Conservation (phyloP, 2,797 vertebrate genomes). For the Lindbergichthys nudifrons region DNA sequence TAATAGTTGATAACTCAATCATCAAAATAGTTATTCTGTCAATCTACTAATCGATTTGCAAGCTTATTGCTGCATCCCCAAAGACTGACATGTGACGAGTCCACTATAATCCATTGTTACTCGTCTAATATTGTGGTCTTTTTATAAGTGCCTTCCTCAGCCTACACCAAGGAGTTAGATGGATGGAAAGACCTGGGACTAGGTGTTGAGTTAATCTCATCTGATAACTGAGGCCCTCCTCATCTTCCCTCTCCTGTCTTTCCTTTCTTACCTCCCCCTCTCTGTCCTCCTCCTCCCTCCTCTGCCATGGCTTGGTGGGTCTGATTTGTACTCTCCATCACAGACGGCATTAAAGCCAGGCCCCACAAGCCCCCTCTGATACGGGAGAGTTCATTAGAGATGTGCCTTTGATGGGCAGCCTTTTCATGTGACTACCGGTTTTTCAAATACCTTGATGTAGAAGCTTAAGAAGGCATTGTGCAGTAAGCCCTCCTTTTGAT, state of each 20-base stretch:
- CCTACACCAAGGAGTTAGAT: conserved; percentile 35
- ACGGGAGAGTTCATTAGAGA: conserved; percentile 99
- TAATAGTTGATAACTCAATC: too few species aligned
- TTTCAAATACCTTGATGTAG: conserved; percentile 99
- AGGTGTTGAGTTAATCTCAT: conserved; percentile 91
- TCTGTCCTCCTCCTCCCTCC: conserved; percentile 50
- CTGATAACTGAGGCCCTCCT: conserved; percentile 89
- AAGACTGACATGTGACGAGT: conserved; percentile 31
- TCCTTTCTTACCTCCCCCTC: conserved; percentile 35
- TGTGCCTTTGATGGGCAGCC: conserved; percentile 99
- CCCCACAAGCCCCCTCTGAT: conserved; percentile 90
- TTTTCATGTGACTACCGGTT: conserved; percentile 96
- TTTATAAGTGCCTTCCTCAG: conserved; percentile 40
- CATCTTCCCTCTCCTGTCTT: conserved; percentile 46
- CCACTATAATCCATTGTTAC: conserved; percentile 30
- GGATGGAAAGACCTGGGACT: conserved; percentile 81
- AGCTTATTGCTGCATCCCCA: too few species aligned
- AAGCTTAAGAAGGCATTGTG: conserved; percentile 99
- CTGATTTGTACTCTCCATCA: conserved; percentile 87
- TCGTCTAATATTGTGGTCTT: conserved; percentile 68
- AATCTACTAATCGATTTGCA: too few species aligned
- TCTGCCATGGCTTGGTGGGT: conserved; percentile 84
- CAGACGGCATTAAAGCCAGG: conserved; percentile 95
- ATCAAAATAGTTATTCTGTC: too few species aligned
- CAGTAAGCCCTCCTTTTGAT: conserved; percentile 98